Evolutionary conservation across 2,113 vertebrate genomes (phyloP), one percentile per base, ranked within the genome.

Genomic region (Pelodiscus sinensis): DNA sequence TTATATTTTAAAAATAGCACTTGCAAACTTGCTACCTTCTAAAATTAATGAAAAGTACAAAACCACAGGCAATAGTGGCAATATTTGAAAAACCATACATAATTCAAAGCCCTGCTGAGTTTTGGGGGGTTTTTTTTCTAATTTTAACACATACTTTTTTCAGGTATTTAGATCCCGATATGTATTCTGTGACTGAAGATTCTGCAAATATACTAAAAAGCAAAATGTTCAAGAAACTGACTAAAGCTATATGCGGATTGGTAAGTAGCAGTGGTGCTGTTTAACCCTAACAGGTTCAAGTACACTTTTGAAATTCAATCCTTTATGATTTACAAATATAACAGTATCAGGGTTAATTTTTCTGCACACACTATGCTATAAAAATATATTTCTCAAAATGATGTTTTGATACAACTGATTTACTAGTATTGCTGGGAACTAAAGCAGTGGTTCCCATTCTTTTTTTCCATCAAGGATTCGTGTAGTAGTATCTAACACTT

Each of bases 101-200:
- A 3, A 54, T 71, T 75, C 62, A 12, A n/a, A 52, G n/a, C 62
- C 31, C 50, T 81, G 19, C 4, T 52, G 44, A 52, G 68, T n/a
- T n/a, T n/a, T n/a, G n/a, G n/a, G n/a, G n/a, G n/a, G n/a, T 65
- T 73, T 78, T 75, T 84, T 38, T 82, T 29, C 22, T 0, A 1
- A 2, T 89, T 38, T 38, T 92, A 54, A 90, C 2, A 56, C 90
- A 79, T 81, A 71, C 27, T 84, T 94, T 87, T 88, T 44, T 27
- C 86, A 99, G 99, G 93, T 99, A 99, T 96, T 98, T 99, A 85
- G 99, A 99, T 94, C 99, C 99, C 78, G 99, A 99, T 94, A 99
- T 99, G 99, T 99, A 99, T 97, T 98, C 99, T 9, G 98, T 99
- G 98, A 98, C 99, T 95, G 98, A 99, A 44, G 99, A 99, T 94